phyloP scores from a whole-genome alignment of 2,888 invertebrate species.

The Lamellibrachia satsuma region DNA sequence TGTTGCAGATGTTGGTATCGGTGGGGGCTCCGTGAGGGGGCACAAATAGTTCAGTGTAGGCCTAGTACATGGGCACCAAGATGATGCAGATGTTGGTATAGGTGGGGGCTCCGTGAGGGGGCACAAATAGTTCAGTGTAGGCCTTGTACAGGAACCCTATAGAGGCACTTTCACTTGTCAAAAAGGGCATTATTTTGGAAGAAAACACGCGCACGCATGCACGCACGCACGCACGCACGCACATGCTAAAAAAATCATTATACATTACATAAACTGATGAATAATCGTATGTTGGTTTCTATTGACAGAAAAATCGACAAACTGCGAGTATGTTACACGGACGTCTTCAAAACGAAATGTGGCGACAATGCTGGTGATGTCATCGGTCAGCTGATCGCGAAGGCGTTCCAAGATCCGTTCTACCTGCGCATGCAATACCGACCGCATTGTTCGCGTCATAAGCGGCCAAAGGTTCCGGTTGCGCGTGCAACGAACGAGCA shows the following conservation, averaged over 20 bases:
- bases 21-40: too few species aligned
- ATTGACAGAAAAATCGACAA: conserved; percentile 27
- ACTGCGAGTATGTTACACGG: conserved; percentile 28
- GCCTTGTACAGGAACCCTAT: too few species aligned
- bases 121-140: too few species aligned
- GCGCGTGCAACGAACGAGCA: conserved; percentile 5
- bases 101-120: too few species aligned
- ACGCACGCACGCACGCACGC: neutral
- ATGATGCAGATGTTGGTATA: too few species aligned
- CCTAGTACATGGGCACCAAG: too few species aligned
- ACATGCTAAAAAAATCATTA: neutral
- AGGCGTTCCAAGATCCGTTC: conserved; percentile 30
- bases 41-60: too few species aligned
- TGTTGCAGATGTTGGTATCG: too few species aligned
- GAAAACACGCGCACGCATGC: neutral
- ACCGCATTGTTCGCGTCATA: conserved; percentile 35
- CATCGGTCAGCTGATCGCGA: conserved; percentile 27
- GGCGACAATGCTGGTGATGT: conserved; percentile 21
- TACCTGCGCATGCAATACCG: conserved; percentile 35
- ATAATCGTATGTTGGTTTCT: neutral
- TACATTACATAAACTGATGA: neutral
- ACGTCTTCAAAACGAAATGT: conserved; percentile 27
- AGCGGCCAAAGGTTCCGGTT: conserved; percentile 13
- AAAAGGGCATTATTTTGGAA: too few species aligned
- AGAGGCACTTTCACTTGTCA: too few species aligned